Evolutionary conservation across 2,797 vertebrate species (phyloP), one percentile per base, ranked within the genome.

Genomic region (Anniella stebbinsi): DNA sequence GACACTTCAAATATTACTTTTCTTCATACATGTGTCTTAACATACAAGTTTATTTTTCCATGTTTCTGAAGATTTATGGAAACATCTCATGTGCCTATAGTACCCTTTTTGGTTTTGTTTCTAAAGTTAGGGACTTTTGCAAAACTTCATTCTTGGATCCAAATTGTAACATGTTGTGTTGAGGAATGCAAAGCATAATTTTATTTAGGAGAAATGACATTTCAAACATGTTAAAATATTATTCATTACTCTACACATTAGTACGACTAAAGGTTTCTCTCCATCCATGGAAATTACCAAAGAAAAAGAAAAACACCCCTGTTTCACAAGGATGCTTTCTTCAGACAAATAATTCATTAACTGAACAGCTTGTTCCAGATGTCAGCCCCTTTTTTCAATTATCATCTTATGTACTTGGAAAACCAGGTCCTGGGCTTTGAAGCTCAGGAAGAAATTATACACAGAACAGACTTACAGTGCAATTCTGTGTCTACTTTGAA

Each of bases 391-490:
- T 25, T 87, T 92, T 94, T 78, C 0, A 63, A 45, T 86, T 45
- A 18, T 1, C 60, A 12, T 17, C 67, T 95, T 38, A 33, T 85
- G 81, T 87, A 84, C 89, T 78, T 0, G 0, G 38, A 23, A 84
- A 48, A 84, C 66, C 30, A 51, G 45, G 92, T 51, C 21, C n/a
- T 9, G 7, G n/a, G 72, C 94, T 85, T 88, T 70, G 41, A 90
- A 73, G 90, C 89, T 89, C 88, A 72, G 67, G 90, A 92, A 84
- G 87, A 83, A 87, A 87, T 84, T 85, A 85, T 93, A 80, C 90
- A 89, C 88, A 91, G 93, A 93, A 91, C 91, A 94, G 90, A 92
- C 70, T n/a, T 77, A 28, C 75, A 48, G 9, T 77, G 41, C n/a
- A 75, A 28, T 28, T 28, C 75, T 77, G 11, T 77, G 60, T 63